Evolutionary conservation across 2,888 invertebrate genomes (phyloP).

Genomic region (Cosmorhoe ocellata): DNA sequence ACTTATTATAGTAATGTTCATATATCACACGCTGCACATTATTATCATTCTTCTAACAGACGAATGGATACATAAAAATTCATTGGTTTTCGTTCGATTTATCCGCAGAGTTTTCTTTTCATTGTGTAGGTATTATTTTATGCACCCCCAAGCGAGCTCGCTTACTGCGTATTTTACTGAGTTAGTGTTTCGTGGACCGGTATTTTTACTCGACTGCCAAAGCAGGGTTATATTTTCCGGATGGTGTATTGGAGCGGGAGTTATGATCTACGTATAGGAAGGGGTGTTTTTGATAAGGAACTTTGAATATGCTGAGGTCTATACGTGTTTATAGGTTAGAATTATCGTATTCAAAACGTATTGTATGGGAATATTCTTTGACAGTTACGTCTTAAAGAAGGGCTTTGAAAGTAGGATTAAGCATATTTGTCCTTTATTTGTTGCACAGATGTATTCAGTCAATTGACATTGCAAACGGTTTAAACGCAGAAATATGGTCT

Average conservation of each 20-base stretch:
- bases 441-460: too few relatives aligned
- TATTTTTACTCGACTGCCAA: constrained; percentile 21
- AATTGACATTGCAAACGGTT: constrained; percentile 34
- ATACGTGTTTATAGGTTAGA: too few relatives aligned
- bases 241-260: constrained; percentile 10
- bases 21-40: not conserved
- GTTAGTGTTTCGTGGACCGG: constrained; percentile 31
- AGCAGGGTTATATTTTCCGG: constrained; percentile 19
- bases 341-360: too few relatives aligned
- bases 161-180: constrained; percentile 33
- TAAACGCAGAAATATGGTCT: constrained; percentile 46
- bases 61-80: constrained; percentile 61
- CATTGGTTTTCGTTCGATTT: constrained; percentile 62
- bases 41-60: constrained; percentile 28
- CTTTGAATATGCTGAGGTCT: constrained; percentile 3
- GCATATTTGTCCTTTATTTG: too few relatives aligned
- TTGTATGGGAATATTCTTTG: too few relatives aligned
- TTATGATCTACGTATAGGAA: constrained; percentile 24
- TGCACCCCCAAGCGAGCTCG: constrained; percentile 51
- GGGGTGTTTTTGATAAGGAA: constrained; percentile 10
- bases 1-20: not conserved
- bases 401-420: too few relatives aligned
- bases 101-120: constrained; percentile 56
- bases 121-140: constrained; percentile 66
- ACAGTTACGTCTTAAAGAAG: too few relatives aligned